Conservation (phyloP, 2,888 invertebrate genomes). For the Calliscelio sp. region DNA sequence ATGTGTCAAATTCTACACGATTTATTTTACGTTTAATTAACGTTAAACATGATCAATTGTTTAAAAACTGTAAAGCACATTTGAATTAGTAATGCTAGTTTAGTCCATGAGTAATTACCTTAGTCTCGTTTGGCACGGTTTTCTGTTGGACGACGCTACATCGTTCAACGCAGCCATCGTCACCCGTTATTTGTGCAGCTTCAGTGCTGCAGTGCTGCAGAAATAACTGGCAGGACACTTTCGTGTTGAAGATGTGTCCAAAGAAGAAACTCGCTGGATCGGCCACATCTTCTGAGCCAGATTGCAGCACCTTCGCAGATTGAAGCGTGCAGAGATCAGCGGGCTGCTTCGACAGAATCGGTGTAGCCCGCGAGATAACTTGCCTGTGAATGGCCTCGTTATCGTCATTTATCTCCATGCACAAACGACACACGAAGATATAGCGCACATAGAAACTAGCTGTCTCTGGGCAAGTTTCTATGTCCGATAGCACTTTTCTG, state of each 20-base stretch:
- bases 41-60: too few relatives aligned
- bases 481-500: conserved; percentile 83
- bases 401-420: conserved; percentile 82
- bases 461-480: conserved; percentile 79
- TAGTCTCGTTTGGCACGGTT: conserved; percentile 49
- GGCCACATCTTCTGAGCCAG: conserved; percentile 80
- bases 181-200: conserved; percentile 3
- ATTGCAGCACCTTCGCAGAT: conserved; percentile 81
- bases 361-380: conserved; percentile 80
- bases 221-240: conserved; percentile 81
- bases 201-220: conserved; percentile 78
- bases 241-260: conserved; percentile 81
- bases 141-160: conserved; percentile 48
- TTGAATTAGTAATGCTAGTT: background rate
- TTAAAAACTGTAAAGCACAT: background rate
- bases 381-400: conserved; percentile 77
- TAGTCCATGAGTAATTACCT: conserved; percentile 31
- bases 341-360: conserved; percentile 78
- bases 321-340: conserved; percentile 77
- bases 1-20: too few relatives aligned
- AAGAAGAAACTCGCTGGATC: conserved; percentile 80
- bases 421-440: conserved; percentile 83
- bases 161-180: conserved; percentile 45
- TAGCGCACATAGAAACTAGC: conserved; percentile 82
- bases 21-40: too few relatives aligned